Base-by-base conservation (phyloP, 1,140 invertebrate genomes). In the Euura lappo region DNA sequence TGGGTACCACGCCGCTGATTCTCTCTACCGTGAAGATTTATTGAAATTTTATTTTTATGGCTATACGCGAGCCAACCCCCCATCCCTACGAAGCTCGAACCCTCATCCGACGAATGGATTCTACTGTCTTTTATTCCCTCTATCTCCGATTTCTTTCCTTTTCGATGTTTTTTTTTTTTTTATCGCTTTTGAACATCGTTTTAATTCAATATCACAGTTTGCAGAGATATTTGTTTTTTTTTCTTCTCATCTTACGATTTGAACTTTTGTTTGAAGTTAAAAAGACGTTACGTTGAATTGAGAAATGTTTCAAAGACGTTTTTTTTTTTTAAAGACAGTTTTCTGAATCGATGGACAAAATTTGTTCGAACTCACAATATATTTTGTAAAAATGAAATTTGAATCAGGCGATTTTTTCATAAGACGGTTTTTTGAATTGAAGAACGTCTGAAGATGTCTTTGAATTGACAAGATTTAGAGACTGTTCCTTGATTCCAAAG, bases 1-100 rank as follows among this genome's bases (percentile, higher is more conserved):
- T 28, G 28, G 28, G 28, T 28, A 28, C 28, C 28, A 28, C 28
- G 81, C 78, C 76, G 73, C 78, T 28, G 28, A 28, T 60, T 60
- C 28, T 28, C 28, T 28, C 51, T 60, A 8, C 76, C 77, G 78
- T 69, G 74, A 85, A 87, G 86, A 88, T 88, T 88, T 88, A 88
- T 88, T 88, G 87, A 88, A 88, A 87, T 87, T 88, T 88, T 88
- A 88, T 88, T 88, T 88, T 88, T 88, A 87, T 87, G 86, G 83
- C 80, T 84, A 78, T 76, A 83, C 81, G 79, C 79, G 80, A 78
- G 80, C 78, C 77, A 74, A 70, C 75, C 28, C 28, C 28, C 28
- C 28, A 0, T 28, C 28, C 28, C 28, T 1, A 28, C 28, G 28
- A 28, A 71, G 11, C 45, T 46, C n/a, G 67, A 68, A 46, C 66